phyloP scores from a whole-genome alignment of 2,113 vertebrate species.

The Heterotilapia buettikoferi region DNA sequence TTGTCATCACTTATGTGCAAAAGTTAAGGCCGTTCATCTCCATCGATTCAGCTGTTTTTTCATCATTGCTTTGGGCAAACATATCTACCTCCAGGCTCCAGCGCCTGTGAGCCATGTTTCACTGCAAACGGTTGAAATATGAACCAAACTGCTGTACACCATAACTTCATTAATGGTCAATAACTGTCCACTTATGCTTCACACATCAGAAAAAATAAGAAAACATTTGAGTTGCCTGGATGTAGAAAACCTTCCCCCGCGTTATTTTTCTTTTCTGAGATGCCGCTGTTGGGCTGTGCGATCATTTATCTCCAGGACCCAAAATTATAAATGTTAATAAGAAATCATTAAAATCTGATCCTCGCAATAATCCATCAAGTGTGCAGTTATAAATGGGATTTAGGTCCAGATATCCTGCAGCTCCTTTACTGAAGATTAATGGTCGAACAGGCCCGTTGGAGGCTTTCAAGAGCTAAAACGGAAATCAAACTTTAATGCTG shows the following conservation, averaged over 20 bases:
- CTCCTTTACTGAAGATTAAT: background rate
- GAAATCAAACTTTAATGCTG: background rate
- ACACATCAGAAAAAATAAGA: background rate
- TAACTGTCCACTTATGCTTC: background rate
- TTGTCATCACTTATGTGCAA: background rate
- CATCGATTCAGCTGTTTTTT: background rate
- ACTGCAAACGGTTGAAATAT: background rate
- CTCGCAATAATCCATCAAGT: background rate
- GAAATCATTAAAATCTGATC: background rate
- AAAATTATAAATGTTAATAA: background rate
- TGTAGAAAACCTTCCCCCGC: background rate
- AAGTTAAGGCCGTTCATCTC: background rate
- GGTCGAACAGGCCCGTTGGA: background rate
- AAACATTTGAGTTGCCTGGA: background rate
- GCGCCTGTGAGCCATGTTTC: background rate
- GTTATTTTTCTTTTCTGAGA: background rate
- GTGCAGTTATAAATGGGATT: background rate
- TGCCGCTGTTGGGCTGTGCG: background rate
- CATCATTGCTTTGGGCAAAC: background rate
- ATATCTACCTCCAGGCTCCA: background rate
- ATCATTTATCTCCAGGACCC: background rate
- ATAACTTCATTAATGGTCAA: background rate
- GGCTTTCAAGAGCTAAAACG: background rate
- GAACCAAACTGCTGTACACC: background rate
- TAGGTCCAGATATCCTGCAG: background rate